Evolutionary conservation across 2,797 vertebrate species (phyloP).

Genomic region (Odontamblyopus lacepedii): DNA sequence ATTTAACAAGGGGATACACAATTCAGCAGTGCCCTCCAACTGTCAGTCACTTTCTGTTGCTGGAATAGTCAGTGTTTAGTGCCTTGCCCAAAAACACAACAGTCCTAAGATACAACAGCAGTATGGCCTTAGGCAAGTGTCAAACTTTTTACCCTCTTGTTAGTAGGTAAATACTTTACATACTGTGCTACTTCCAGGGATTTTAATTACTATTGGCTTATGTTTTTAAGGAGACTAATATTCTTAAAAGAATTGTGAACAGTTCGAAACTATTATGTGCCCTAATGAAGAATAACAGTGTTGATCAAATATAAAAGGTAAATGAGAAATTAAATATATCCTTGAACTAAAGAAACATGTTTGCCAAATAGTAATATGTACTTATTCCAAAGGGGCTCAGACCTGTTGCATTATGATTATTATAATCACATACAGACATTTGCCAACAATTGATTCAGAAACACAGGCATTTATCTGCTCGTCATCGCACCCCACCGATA

Average conservation of each 20-base stretch:
- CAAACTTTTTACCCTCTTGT: neutral
- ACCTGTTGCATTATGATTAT: neutral
- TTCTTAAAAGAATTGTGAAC: too few relatives aligned
- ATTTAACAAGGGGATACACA: neutral
- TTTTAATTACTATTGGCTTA: neutral
- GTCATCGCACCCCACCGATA: neutral
- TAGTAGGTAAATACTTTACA: neutral
- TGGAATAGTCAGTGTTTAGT: neutral
- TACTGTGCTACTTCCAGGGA: neutral
- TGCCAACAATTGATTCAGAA: neutral
- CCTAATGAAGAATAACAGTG: neutral
- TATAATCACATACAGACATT: neutral
- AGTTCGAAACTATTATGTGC: neutral
- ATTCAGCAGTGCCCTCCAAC: too few relatives aligned
- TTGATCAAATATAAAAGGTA: neutral
- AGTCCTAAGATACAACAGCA: neutral
- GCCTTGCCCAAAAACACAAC: neutral
- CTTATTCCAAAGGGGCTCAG: neutral
- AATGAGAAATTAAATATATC: neutral
- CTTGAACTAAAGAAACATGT: neutral
- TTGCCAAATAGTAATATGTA: neutral
- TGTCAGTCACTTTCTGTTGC: neutral
- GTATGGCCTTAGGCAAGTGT: neutral
- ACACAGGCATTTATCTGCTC: constrained; percentile 5
- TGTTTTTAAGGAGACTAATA: too few relatives aligned